These are phyloP conservation scores for Conger conger DNA, from an alignment of 2,113 vertebrate species.

Conservation along the genomic window DNA sequence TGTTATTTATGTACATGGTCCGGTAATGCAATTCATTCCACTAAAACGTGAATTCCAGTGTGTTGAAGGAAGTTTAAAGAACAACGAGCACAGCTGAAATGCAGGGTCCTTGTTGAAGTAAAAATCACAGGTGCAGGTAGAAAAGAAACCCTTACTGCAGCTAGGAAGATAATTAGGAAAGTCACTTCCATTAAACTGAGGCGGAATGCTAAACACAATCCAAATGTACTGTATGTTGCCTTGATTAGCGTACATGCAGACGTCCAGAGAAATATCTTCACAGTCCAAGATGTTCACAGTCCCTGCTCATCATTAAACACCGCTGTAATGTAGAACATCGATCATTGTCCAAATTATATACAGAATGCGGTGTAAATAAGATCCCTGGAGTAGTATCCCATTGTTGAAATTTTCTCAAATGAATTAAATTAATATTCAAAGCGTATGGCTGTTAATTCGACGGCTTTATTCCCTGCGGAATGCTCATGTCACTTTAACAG, in stretches of 20 bases:
- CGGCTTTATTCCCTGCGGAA: neutral
- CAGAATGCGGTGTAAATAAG: neutral
- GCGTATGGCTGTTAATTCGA: neutral
- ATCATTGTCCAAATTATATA: neutral
- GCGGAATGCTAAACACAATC: too few relatives aligned
- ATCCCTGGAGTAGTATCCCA: neutral
- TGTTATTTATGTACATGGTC: neutral
- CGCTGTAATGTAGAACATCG: neutral
- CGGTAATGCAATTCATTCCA: neutral
- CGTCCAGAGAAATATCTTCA: too few relatives aligned
- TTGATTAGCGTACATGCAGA: too few relatives aligned
- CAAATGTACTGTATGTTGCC: too few relatives aligned
- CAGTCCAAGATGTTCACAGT: neutral
- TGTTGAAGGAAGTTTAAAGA: neutral
- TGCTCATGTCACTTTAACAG: conserved; percentile 16
- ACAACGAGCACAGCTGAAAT: neutral
- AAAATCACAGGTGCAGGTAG: neutral
- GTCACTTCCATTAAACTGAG: too few relatives aligned
- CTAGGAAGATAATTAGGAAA: too few relatives aligned
- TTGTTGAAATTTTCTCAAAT: neutral
- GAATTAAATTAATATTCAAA: neutral
- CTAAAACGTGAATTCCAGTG: neutral
- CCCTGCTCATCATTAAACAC: neutral
- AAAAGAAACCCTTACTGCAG: neutral
- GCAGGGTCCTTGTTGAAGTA: neutral